Conservation (phyloP, 2,888 invertebrate species). For the Athalia cordata region DNA sequence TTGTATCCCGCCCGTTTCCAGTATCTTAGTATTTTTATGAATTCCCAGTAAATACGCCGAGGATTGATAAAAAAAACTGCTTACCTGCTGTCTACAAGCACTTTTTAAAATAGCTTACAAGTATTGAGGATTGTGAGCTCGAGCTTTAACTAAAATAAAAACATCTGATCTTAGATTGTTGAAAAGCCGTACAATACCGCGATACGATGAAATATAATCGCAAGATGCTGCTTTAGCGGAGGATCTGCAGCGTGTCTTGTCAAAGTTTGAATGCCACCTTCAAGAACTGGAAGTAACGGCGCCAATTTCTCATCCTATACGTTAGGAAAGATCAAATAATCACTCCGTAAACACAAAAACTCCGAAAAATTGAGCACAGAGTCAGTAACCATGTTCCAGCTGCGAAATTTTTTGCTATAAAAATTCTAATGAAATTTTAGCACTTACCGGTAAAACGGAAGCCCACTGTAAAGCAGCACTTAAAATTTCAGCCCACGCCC, state of each 20-base stretch:
- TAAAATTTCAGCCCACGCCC: conserved; percentile 90
- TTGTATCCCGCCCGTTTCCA: conserved; percentile 20
- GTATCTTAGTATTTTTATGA: neutral
- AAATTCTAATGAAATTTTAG: conserved; percentile 5
- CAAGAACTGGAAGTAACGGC: conserved; percentile 77
- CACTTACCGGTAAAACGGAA: conserved; percentile 76
- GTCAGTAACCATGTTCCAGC: too few relatives aligned
- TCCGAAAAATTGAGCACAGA: neutral
- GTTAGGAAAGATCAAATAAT: neutral
- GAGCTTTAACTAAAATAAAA: neutral
- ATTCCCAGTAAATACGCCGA: neutral
- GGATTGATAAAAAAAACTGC: neutral
- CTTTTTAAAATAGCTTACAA: conserved; percentile 6
- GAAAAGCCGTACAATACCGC: conserved; percentile 74
- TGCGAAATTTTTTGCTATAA: neutral
- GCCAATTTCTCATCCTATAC: conserved; percentile 74
- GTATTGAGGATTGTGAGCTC: neutral
- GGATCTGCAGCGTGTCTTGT: conserved; percentile 77
- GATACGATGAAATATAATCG: conserved; percentile 76
- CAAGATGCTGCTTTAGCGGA: conserved; percentile 76
- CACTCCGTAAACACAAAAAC: neutral
- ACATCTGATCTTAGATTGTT: conserved; percentile 53
- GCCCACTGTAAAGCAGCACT: conserved; percentile 89
- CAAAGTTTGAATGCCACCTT: conserved; percentile 76
- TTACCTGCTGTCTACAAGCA: neutral